A percentile compares a stretch with the other conserved stretches of the same genome.
These are phyloP conservation scores for Macrophya alboannulata DNA, from an alignment of 2,888 invertebrate genomes.

Conservation along the genomic window DNA sequence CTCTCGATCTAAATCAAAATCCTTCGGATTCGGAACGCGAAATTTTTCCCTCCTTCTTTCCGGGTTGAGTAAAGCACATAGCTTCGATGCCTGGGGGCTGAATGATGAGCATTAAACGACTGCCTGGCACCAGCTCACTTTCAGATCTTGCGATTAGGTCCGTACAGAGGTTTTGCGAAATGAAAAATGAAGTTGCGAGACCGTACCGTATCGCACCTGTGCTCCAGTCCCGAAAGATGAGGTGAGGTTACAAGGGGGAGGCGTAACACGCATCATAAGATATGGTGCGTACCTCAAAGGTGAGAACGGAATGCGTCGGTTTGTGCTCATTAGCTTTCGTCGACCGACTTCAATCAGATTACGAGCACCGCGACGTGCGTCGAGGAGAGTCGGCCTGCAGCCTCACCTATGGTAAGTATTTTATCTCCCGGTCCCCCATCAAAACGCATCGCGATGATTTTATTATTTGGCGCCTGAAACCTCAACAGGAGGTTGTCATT, in stretches of 20 bases:
- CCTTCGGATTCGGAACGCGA: background rate
- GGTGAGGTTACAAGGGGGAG: background rate
- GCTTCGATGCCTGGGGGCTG: background rate
- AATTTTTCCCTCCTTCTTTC: background rate
- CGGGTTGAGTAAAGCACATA: background rate
- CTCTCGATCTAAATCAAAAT: background rate
- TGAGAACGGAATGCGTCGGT: constrained; percentile 72
- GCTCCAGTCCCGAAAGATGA: background rate
- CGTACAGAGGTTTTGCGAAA: background rate
- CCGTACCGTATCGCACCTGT: constrained; percentile 27
- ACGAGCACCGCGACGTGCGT: constrained; percentile 62
- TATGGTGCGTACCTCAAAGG: constrained; percentile 61
- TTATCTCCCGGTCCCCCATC: constrained; percentile 59
- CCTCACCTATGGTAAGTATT: constrained; percentile 60
- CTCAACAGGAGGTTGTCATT: constrained; percentile 58
- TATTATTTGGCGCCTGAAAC: constrained; percentile 66
- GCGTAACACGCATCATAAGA: constrained; percentile 49
- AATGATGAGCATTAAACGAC: background rate
- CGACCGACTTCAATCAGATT: constrained; percentile 74
- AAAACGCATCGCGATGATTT: constrained; percentile 62
- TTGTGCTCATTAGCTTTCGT: constrained; percentile 73
- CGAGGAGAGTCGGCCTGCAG: constrained; percentile 58
- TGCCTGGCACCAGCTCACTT: background rate
- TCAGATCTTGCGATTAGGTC: background rate
- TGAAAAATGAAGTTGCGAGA: background rate